Evolutionary conservation across 2,888 invertebrate genomes (phyloP), one percentile per base, ranked within the genome.

Genomic region (Dryadula phaetusa): DNA sequence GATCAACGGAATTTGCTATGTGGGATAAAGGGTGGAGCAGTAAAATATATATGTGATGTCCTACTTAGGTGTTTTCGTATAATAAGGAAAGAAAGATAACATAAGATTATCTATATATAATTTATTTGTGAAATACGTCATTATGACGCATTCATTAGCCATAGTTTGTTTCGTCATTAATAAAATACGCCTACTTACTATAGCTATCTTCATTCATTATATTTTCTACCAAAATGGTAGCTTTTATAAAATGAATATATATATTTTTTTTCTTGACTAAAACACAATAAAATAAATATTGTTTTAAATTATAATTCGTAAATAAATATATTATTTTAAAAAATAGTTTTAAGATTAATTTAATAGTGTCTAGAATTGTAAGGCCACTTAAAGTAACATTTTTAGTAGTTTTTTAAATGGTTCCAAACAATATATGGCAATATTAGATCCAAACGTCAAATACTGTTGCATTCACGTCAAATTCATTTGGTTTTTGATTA

Each of bases 401-500:
- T 40, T 20, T 65, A 28, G 64, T 60, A 65, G 64, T n/a, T 58
- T 65, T 49, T 49, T 10, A 18, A 7, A 37, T n/a, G 18, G 20
- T 58, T 42, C 28, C 42, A 18, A 65, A 49, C 16, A 28, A 28
- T 37, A 40, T 20, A 53, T 70, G 71, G 77, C 74, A 72, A 74
- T 66, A 64, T 34, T 70, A 40, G 28, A 56, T 58, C 22, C 44
- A 74, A 75, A 77, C 68, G 76, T 78, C 78, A 78, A 74, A 78
- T 67, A 56, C 61, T 74, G 72, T 73, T 72, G 69, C 69, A 71
- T 72, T 73, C 76, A 82, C 84, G 86, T 86, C 86, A 90, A 86
- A 88, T 86, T 87, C 83, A 83, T 88, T 87, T 87, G 82, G 83
- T 85, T 86, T 87, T 90, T 86, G 83, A 86, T 82, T 82, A 84